A percentile compares a stretch with the other conserved stretches of the same genome.
These are phyloP conservation scores for Aricia artaxerxes DNA, from an alignment of 2,888 invertebrate genomes.

Conservation along the genomic window DNA sequence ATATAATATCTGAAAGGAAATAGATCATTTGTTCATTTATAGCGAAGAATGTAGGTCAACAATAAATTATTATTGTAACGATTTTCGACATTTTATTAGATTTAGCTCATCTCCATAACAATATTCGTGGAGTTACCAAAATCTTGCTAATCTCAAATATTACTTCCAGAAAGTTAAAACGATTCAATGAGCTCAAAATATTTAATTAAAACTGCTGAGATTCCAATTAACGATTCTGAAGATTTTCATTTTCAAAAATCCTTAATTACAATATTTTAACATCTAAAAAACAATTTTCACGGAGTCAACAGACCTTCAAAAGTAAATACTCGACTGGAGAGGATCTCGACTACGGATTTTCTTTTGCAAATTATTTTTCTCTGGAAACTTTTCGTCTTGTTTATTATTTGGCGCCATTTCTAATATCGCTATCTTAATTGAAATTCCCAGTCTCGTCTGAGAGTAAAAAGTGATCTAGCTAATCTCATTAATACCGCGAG, in stretches of 20 bases:
- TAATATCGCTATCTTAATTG: not conserved
- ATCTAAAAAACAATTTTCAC: slow-evolving; percentile 17
- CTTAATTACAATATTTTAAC: slow-evolving; percentile 11
- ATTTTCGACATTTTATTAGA: not conserved
- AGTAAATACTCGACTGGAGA: slow-evolving; percentile 15
- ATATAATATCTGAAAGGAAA: not conserved
- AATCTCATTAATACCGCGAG: slow-evolving; percentile 49
- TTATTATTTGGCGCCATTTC: slow-evolving; percentile 2
- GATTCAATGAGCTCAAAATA: slow-evolving; percentile 7
- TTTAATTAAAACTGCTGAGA: slow-evolving; percentile 5
- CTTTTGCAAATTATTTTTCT: slow-evolving; percentile 18
- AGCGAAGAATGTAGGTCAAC: not conserved
- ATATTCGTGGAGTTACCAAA: not conserved
- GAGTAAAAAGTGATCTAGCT: slow-evolving; percentile 34
- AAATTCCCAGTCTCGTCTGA: not conserved
- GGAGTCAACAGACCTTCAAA: slow-evolving; percentile 12
- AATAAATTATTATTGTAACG: not conserved
- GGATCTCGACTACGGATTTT: slow-evolving; percentile 10
- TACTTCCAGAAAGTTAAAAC: slow-evolving; percentile 1
- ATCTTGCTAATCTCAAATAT: not conserved
- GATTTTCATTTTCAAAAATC: slow-evolving; percentile 19
- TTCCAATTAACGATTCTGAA: slow-evolving; percentile 2
- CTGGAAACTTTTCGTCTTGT: slow-evolving; percentile 6
- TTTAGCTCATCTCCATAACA: not conserved
- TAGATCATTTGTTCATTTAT: not conserved